phyloP scores from a whole-genome alignment of 2,888 invertebrate genomes.

The Branchinecta sandiegonensis region DNA sequence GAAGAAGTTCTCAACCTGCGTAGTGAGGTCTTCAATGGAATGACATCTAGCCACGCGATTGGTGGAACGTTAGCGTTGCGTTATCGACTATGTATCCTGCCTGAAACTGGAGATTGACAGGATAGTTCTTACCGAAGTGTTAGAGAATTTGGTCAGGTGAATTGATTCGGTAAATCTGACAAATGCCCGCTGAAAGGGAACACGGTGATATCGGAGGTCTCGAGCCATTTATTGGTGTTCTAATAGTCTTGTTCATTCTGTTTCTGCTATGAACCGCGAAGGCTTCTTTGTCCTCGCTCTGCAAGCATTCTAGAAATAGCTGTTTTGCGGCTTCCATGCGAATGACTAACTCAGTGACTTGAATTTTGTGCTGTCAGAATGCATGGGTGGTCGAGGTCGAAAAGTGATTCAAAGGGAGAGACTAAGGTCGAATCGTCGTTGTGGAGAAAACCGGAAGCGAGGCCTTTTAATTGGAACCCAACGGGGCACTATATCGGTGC shows the following conservation, averaged over 20 bases:
- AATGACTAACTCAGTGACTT: too few relatives aligned
- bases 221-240: background rate
- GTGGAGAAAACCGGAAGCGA: background rate
- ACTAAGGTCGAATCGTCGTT: background rate
- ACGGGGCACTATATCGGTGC: background rate
- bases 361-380: too few relatives aligned
- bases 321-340: too few relatives aligned
- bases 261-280: background rate
- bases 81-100: too few relatives aligned
- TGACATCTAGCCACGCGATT: too few relatives aligned
- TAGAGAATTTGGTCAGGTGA: too few relatives aligned
- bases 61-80: too few relatives aligned
- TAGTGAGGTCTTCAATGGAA: too few relatives aligned
- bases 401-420: background rate
- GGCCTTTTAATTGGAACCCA: background rate
- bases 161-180: background rate
- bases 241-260: slow-evolving; percentile 1
- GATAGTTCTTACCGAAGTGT: too few relatives aligned
- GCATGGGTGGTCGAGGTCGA: too few relatives aligned
- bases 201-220: background rate
- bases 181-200: background rate
- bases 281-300: background rate
- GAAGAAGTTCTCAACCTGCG: too few relatives aligned
- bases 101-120: too few relatives aligned
- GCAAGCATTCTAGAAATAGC: background rate